These are phyloP conservation scores for Polydrusus cervinus DNA, from an alignment of 2,888 invertebrate species.

Conservation along the genomic window DNA sequence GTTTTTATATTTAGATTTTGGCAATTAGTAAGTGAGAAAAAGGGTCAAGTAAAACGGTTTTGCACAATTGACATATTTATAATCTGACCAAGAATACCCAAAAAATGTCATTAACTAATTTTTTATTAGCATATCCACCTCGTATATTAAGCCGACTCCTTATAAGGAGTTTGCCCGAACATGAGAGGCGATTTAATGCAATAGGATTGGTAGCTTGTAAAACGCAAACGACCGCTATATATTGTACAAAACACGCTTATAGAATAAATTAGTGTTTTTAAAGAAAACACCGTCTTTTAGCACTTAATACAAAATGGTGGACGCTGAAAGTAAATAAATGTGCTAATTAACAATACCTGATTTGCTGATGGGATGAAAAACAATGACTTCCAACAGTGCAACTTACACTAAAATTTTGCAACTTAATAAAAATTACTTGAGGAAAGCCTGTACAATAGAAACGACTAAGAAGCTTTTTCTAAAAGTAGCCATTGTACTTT, in stretches of 20 bases:
- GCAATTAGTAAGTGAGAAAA: slow-evolving; percentile 5
- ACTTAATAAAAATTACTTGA: too few species aligned
- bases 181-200: slow-evolving; percentile 30
- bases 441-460: too few species aligned
- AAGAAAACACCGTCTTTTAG: slow-evolving; percentile 26
- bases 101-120: slow-evolving; percentile 41
- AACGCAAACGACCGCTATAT: slow-evolving; percentile 30
- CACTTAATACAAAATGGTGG: slow-evolving; percentile 31
- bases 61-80: slow-evolving; percentile 13
- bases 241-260: slow-evolving; percentile 33
- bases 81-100: slow-evolving; percentile 16
- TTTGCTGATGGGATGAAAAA: not conserved
- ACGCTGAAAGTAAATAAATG: slow-evolving; percentile 9
- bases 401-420: too few species aligned
- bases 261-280: slow-evolving; percentile 37
- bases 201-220: slow-evolving; percentile 27
- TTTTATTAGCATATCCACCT: slow-evolving; percentile 33
- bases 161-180: slow-evolving; percentile 33
- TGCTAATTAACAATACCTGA: not conserved
- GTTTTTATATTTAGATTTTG: slow-evolving; percentile 16
- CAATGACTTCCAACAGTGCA: too few species aligned
- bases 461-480: too few species aligned
- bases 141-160: slow-evolving; percentile 37
- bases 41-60: slow-evolving; percentile 32
- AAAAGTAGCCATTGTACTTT: too few species aligned